These are phyloP conservation scores for Coecobrya sp. DNA, from an alignment of 2,888 invertebrate species.

Conservation along the genomic window DNA sequence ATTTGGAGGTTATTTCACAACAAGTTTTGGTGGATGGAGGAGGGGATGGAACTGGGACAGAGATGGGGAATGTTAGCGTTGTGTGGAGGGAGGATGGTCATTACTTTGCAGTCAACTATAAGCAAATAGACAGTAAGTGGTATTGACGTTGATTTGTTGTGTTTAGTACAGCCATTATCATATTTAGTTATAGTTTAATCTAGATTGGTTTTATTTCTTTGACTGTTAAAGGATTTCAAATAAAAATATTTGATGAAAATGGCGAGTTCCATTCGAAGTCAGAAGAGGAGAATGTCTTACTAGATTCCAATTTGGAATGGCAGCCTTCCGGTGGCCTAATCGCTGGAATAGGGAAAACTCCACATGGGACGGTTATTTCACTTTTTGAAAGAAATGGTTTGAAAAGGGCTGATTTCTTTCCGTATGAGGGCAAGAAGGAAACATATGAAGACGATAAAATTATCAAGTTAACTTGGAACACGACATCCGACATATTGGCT, in stretches of 20 bases:
- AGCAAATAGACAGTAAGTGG: slow-evolving; percentile 15
- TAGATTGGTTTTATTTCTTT: slow-evolving; percentile 4
- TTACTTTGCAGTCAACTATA: slow-evolving; percentile 84
- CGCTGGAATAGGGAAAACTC: slow-evolving; percentile 78
- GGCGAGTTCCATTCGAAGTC: slow-evolving; percentile 81
- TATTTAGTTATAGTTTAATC: too few relatives aligned
- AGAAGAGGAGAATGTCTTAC: slow-evolving; percentile 79
- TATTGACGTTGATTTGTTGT: too few relatives aligned
- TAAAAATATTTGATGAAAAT: slow-evolving; percentile 84
- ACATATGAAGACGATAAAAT: slow-evolving; percentile 63
- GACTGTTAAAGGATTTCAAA: slow-evolving; percentile 55
- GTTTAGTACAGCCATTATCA: too few relatives aligned
- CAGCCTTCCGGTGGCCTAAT: slow-evolving; percentile 85
- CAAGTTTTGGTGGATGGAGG: slow-evolving; percentile 64
- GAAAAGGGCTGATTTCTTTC: slow-evolving; percentile 84
- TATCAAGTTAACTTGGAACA: slow-evolving; percentile 81
- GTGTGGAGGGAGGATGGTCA: slow-evolving; percentile 84
- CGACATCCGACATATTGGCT: slow-evolving; percentile 83
- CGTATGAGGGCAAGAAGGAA: slow-evolving; percentile 72
- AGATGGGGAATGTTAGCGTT: slow-evolving; percentile 40
- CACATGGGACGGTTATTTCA: slow-evolving; percentile 77
- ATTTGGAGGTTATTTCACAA: slow-evolving; percentile 82
- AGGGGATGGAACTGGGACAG: slow-evolving; percentile 11
- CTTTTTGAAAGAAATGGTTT: slow-evolving; percentile 85
- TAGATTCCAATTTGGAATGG: slow-evolving; percentile 79